Conservation (phyloP, 2,888 invertebrate species). For the Eugnorisma glareosa region DNA sequence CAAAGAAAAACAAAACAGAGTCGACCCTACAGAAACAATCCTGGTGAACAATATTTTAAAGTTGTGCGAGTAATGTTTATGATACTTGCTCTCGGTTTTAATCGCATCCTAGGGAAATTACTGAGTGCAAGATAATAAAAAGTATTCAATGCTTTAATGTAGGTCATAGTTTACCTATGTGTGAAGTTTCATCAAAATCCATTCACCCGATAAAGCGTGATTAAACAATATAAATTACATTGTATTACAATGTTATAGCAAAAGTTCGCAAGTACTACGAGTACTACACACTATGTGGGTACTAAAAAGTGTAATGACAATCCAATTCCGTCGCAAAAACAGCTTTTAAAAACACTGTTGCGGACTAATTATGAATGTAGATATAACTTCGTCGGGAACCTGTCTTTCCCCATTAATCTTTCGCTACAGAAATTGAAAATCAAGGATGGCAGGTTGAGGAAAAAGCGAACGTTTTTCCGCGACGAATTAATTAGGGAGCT, state of each 20-base stretch:
- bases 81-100: background rate
- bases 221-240: background rate
- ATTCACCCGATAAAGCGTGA: background rate
- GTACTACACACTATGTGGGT: too few species aligned
- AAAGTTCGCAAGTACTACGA: too few species aligned
- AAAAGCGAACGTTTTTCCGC: slow-evolving; percentile 77
- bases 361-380: slow-evolving; percentile 76
- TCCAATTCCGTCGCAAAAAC: slow-evolving; percentile 67
- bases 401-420: slow-evolving; percentile 82
- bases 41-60: slow-evolving; percentile 52
- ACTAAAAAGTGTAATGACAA: slow-evolving; percentile 50
- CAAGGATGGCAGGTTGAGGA: slow-evolving; percentile 78
- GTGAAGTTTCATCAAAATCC: background rate
- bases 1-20: slow-evolving; percentile 72
- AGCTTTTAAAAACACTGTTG: slow-evolving; percentile 70
- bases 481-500: slow-evolving; percentile 81
- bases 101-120: background rate
- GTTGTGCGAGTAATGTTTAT: slow-evolving; percentile 1
- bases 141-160: background rate
- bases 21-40: slow-evolving; percentile 64
- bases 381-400: slow-evolving; percentile 73
- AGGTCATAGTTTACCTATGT: background rate
- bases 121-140: background rate
- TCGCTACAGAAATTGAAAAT: slow-evolving; percentile 83
- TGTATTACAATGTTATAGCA: too few species aligned